phyloP scores from a whole-genome alignment of 1,140 invertebrate genomes.

The Drosophila chauvacae region DNA sequence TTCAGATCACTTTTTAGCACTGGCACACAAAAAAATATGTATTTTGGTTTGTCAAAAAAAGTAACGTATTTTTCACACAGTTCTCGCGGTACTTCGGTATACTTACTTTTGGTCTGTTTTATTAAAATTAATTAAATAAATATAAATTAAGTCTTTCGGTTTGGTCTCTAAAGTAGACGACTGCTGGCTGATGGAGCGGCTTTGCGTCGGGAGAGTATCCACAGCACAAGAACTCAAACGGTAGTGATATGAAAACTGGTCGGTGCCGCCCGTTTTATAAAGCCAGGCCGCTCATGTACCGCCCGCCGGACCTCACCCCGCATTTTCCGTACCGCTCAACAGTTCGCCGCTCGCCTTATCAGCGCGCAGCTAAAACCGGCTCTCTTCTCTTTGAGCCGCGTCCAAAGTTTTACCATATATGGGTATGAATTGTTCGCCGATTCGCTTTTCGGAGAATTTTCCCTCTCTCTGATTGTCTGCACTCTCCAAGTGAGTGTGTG shows the following conservation, averaged over 20 bases:
- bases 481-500: slow-evolving; percentile 15
- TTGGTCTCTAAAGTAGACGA: slow-evolving; percentile 72
- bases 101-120: slow-evolving; percentile 84
- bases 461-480: slow-evolving; percentile 13
- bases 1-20: slow-evolving; percentile 34
- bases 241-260: slow-evolving; percentile 84
- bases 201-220: slow-evolving; percentile 79
- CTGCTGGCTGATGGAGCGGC: slow-evolving; percentile 69
- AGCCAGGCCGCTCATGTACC: slow-evolving; percentile 64
- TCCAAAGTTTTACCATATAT: slow-evolving; percentile 83
- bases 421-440: slow-evolving; percentile 73
- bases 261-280: slow-evolving; percentile 74
- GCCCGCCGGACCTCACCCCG: slow-evolving; percentile 23
- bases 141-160: slow-evolving; percentile 84
- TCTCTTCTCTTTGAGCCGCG: slow-evolving; percentile 61
- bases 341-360: slow-evolving; percentile 54
- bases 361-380: slow-evolving; percentile 39
- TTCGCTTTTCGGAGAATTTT: slow-evolving; percentile 63
- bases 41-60: slow-evolving; percentile 29
- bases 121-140: slow-evolving; percentile 83
- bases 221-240: slow-evolving; percentile 84
- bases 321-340: slow-evolving; percentile 35
- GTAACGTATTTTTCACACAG: slow-evolving; percentile 10
- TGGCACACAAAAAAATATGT: slow-evolving; percentile 41
- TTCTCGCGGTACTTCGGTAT: slow-evolving; percentile 19